phyloP scores from a whole-genome alignment of 2,797 vertebrate genomes.

The Argya squamiceps region DNA sequence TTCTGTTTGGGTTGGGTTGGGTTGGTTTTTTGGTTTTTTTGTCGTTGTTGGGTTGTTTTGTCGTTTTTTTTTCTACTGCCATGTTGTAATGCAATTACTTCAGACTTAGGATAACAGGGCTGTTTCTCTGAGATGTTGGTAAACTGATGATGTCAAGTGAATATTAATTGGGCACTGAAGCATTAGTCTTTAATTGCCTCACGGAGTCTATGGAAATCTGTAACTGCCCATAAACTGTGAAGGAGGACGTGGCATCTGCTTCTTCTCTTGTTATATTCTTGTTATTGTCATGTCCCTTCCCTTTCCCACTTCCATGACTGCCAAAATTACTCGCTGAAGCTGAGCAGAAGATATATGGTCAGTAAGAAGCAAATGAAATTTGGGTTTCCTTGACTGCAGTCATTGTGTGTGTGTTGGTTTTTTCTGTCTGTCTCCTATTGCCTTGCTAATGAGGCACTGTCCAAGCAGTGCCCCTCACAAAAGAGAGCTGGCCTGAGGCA shows the following conservation, averaged over 20 bases:
- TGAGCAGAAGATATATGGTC: background rate
- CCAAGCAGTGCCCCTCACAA: background rate
- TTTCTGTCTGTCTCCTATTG: background rate
- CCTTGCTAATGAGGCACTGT: conserved; percentile 15
- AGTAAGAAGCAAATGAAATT: background rate
- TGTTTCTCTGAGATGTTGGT: conserved; percentile 33
- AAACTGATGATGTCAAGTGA: conserved; percentile 59
- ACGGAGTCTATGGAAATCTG: background rate
- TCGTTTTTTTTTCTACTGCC: background rate
- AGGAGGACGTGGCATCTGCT: background rate
- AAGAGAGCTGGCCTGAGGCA: background rate
- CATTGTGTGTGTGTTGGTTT: background rate
- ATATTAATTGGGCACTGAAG: conserved; percentile 64
- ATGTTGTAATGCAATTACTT: conserved; percentile 20
- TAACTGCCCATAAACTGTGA: background rate
- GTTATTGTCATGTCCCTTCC: background rate
- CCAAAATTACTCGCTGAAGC: background rate
- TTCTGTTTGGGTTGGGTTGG: background rate
- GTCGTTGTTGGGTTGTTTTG: background rate
- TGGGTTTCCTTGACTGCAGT: background rate
- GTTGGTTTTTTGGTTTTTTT: no score
- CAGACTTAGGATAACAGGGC: background rate
- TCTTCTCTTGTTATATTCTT: background rate
- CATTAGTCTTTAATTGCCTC: conserved; percentile 65
- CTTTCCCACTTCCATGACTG: background rate